Base-by-base conservation (phyloP, 2,888 invertebrate species). In the Pinctada fucata region DNA sequence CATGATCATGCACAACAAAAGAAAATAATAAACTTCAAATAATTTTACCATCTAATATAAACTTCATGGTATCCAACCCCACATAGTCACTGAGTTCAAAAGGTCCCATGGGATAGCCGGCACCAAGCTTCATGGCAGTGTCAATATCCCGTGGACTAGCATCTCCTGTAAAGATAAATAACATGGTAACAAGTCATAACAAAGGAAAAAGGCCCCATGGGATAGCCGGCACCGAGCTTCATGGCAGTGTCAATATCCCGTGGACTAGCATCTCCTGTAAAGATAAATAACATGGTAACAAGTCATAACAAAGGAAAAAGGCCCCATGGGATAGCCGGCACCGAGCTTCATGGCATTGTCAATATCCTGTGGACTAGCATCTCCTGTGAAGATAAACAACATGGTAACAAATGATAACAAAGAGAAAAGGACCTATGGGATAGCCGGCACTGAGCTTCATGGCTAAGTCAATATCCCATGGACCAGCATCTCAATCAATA, bases 301-400 rank as follows among this genome's bases (percentile, higher is more conserved):
- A 31, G 31, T 31, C 31, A 31, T 31, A 31, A 31, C 31, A 31
- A 31, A 93, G 92, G 97, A 96, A 82, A 97, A 94, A 0, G 97
- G 97, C 2, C 97, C 97, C 97, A 97, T 97, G 3, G 97, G 97
- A 92, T 97, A 89, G 2, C 92, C 92, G 13, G 97, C 96, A 4
- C 97, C 97, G 1, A 97, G 93, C 91, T 97, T 97, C 97, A 97
- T 97, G 0, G 97, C 97, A 8, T 94, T 95, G 89, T 97, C 97
- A 79, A 97, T 96, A 92, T 97, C 97, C 81, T 94, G 93, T 0
- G 95, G 94, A 3, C 95, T 94, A 2, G 94, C 94, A 88, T 94
- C 94, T 73, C 94, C 94, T 92, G n/a, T 13, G 72, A 58, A 52
- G 47, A 75, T 64, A 65, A 52, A 64, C 13, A 8, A 31, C 31